These are phyloP conservation scores for Otolemur crassicaudatus DNA, from an alignment of 2,797 vertebrate species.

Conservation along the genomic window DNA sequence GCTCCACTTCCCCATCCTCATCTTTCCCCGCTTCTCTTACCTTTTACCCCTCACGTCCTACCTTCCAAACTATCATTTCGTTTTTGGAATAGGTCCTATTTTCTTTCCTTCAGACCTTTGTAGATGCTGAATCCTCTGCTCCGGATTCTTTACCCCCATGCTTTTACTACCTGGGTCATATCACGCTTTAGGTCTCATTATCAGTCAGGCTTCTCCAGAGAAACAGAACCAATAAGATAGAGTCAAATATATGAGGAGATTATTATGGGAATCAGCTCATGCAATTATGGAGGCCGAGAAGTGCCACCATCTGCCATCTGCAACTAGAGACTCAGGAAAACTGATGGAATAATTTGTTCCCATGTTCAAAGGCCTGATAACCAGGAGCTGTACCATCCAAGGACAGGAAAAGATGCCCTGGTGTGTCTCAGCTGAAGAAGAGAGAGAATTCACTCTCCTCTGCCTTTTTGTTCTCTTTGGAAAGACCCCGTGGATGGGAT, in stretches of 20 bases:
- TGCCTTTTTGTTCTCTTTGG: not conserved
- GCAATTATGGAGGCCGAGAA: not conserved
- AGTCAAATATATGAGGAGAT: not conserved
- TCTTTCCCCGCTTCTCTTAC: not conserved
- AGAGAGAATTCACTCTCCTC: not conserved
- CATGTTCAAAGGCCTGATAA: not conserved
- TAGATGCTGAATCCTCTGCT: constrained; percentile 8
- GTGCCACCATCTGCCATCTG: not conserved
- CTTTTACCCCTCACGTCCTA: not conserved
- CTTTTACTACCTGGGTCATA: not conserved
- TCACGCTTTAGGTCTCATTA: not conserved
- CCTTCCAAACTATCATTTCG: not conserved
- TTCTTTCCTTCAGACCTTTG: constrained; percentile 34
- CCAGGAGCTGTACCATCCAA: not conserved
- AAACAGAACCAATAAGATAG: not conserved
- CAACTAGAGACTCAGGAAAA: not conserved
- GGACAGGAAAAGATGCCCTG: not conserved
- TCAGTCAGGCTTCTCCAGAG: not conserved
- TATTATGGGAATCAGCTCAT: not conserved
- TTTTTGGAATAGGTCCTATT: not conserved
- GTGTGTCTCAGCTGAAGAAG: not conserved
- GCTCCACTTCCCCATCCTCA: not conserved
- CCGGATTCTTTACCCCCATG: not conserved
- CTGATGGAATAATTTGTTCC: not conserved
- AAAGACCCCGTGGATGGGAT: not conserved